Percentiles rank a stretch among this genome's conserved stretches.
phyloP scores from a whole-genome alignment of 2,888 invertebrate genomes.

The Philereme transversata region DNA sequence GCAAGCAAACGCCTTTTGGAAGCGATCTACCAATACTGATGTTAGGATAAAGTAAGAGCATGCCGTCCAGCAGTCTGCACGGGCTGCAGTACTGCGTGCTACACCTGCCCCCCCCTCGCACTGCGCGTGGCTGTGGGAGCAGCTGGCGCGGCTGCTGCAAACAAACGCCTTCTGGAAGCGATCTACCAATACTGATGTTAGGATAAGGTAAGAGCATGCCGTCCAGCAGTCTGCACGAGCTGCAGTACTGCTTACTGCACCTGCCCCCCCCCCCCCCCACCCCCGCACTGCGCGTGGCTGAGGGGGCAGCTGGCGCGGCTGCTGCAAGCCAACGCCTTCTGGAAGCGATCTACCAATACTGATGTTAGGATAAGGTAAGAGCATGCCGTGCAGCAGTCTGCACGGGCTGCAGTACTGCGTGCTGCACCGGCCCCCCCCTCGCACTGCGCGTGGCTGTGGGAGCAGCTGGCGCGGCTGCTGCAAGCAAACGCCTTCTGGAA shows the following conservation, averaged over 20 bases:
- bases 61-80: slow-evolving; percentile 51
- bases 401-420: slow-evolving; percentile 50
- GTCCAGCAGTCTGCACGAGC: slow-evolving; percentile 53
- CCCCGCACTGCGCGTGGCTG: slow-evolving; percentile 83
- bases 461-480: slow-evolving; percentile 82
- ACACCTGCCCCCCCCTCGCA: slow-evolving; percentile 60
- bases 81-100: slow-evolving; percentile 48
- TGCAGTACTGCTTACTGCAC: slow-evolving; percentile 44
- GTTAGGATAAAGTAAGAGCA: slow-evolving; percentile 49
- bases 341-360: slow-evolving; percentile 87
- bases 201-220: slow-evolving; percentile 50
- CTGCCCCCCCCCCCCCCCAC: slow-evolving; percentile 50
- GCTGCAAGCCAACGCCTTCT: slow-evolving; percentile 86
- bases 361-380: slow-evolving; percentile 52
- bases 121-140: slow-evolving; percentile 81
- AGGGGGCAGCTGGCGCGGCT: slow-evolving; percentile 80
- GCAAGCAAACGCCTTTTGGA: slow-evolving; percentile 88
- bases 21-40: slow-evolving; percentile 83
- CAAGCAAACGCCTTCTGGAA: slow-evolving; percentile 89
- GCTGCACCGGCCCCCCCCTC: slow-evolving; percentile 46
- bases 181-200: slow-evolving; percentile 77
- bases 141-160: slow-evolving; percentile 81
- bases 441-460: slow-evolving; percentile 83
- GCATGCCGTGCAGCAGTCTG: slow-evolving; percentile 51
- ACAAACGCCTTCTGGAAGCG: slow-evolving; percentile 89